These are phyloP conservation scores for Porites lutea DNA, from an alignment of 64 coral and sea anemone species.

Conservation along the genomic window DNA sequence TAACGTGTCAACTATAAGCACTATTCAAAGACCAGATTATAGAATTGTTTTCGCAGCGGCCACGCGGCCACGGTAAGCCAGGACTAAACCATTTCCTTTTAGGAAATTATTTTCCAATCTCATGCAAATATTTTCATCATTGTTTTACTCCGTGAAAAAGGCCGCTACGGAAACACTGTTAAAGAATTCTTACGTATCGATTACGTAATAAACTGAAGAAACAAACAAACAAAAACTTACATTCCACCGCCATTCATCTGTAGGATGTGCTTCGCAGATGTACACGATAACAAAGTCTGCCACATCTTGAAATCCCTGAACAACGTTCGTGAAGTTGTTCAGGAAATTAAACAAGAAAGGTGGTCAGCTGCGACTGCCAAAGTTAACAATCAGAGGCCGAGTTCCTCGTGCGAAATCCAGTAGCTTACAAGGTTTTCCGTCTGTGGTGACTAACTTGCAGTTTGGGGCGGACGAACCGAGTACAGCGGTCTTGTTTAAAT, in stretches of 20 bases:
- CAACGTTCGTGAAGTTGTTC: slow-evolving; percentile 51
- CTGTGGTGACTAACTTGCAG: slow-evolving; percentile 16
- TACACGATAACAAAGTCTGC: slow-evolving; percentile 74
- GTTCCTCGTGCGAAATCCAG: slow-evolving; percentile 38
- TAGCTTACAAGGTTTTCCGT: slow-evolving; percentile 12
- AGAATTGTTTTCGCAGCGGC: too few relatives aligned
- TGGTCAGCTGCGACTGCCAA: slow-evolving; percentile 71
- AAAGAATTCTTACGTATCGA: neutral
- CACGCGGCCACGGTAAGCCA: too few relatives aligned
- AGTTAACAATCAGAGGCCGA: slow-evolving; percentile 60
- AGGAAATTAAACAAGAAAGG: slow-evolving; percentile 46
- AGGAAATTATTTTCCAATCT: too few relatives aligned
- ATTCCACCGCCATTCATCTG: slow-evolving; percentile 50
- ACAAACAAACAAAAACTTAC: slow-evolving; percentile 18
- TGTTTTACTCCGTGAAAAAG: too few relatives aligned
- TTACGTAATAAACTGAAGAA: neutral
- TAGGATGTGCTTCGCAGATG: slow-evolving; percentile 65
- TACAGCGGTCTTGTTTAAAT: slow-evolving; percentile 51
- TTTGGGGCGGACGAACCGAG: slow-evolving; percentile 34
- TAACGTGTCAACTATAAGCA: too few relatives aligned
- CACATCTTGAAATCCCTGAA: slow-evolving; percentile 43
- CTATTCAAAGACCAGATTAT: too few relatives aligned
- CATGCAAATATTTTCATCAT: too few relatives aligned
- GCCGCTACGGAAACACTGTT: too few relatives aligned
- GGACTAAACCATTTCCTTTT: too few relatives aligned